Conservation (phyloP, 1,140 invertebrate genomes). For the Marisa cornuarietis region DNA sequence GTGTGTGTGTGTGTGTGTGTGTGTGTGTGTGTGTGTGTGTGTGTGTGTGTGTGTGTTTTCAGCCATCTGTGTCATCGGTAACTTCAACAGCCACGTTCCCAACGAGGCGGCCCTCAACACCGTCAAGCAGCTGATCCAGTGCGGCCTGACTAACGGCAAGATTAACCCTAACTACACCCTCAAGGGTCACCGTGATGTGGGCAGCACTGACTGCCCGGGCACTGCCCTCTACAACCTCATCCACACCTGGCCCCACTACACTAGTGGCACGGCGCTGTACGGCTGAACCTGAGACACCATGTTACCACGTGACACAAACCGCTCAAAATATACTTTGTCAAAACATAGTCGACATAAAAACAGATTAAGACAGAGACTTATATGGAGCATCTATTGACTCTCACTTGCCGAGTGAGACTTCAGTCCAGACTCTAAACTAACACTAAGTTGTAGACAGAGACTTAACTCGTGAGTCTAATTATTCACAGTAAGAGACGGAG, state of each 20-base stretch:
- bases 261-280: no score
- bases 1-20: constrained; percentile 3
- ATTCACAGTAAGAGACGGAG: no score
- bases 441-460: no score
- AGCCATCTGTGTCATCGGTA: constrained; percentile 72
- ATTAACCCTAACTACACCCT: constrained; percentile 40
- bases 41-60: constrained; percentile 1
- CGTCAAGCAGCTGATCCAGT: constrained; percentile 42
- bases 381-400: no score
- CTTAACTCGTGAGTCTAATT: no score
- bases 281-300: not conserved
- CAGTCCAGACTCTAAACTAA: no score
- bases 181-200: constrained; percentile 47
- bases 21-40: constrained; percentile 11
- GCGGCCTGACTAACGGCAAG: constrained; percentile 41
- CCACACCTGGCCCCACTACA: constrained; percentile 43
- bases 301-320: no score
- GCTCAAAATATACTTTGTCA: no score
- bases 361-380: no score
- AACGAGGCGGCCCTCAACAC: constrained; percentile 39
- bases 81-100: constrained; percentile 39
- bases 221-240: constrained; percentile 68
- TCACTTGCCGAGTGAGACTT: no score
- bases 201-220: constrained; percentile 45
- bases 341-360: no score